A percentile compares a stretch with the other conserved stretches of the same genome.
These are phyloP conservation scores for Eulemur mongoz DNA, from an alignment of 2,797 vertebrate genomes.

Conservation along the genomic window DNA sequence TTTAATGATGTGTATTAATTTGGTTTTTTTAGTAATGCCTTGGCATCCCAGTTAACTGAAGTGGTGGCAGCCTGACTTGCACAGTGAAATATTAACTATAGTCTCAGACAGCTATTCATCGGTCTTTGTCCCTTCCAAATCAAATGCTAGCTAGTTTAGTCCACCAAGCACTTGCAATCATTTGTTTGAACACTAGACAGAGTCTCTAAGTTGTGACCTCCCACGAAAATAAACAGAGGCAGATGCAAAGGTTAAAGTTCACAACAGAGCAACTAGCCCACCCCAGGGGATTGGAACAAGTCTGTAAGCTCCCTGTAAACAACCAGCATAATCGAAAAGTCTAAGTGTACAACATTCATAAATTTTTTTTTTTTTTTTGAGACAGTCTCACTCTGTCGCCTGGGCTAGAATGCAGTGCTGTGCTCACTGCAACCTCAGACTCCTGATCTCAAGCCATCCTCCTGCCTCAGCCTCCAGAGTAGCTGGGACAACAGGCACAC, in stretches of 20 bases:
- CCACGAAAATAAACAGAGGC: background rate
- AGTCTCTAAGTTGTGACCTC: background rate
- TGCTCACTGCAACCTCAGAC: background rate
- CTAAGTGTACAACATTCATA: background rate
- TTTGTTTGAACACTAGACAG: background rate
- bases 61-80: background rate
- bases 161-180: background rate
- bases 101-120: background rate
- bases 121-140: background rate
- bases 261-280: background rate
- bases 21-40: conserved; percentile 48
- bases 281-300: background rate
- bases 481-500: background rate
- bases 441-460: background rate
- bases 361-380: too few relatives aligned
- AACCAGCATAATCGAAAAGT: background rate
- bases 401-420: background rate
- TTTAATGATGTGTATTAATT: conserved; percentile 70
- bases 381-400: background rate
- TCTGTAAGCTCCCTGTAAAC: background rate
- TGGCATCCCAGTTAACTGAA: conserved; percentile 35
- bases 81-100: background rate
- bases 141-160: background rate
- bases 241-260: background rate
- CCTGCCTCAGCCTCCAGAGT: too few relatives aligned